Conservation (phyloP, 2,888 invertebrate genomes). For the Erannis defoliaria region DNA sequence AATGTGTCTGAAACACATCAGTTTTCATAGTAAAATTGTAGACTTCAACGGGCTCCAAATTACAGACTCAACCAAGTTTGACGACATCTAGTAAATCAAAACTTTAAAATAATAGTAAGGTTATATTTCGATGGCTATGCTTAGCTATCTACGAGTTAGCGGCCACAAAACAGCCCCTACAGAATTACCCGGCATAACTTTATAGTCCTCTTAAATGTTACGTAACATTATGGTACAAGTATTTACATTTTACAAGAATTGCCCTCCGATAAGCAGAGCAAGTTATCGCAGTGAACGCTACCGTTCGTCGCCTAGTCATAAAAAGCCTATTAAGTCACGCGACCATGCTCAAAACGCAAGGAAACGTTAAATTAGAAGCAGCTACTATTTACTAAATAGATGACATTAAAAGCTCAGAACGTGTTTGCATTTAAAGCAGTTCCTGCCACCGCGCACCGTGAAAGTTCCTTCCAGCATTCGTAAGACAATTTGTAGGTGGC, state of each 20-base stretch:
- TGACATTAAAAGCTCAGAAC: conserved; percentile 35
- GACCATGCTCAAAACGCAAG: conserved; percentile 19
- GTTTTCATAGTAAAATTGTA: too few species aligned
- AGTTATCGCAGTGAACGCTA: conserved; percentile 10
- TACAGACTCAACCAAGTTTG: too few species aligned
- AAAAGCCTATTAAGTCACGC: conserved; percentile 39
- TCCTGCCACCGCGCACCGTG: conserved; percentile 11
- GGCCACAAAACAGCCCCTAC: too few species aligned
- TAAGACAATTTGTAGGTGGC: conserved; percentile 9
- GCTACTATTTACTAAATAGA: conserved; percentile 40
- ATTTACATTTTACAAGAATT: conserved; percentile 10
- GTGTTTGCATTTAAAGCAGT: conserved; percentile 32
- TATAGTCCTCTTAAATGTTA: not conserved
- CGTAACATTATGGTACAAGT: not conserved
- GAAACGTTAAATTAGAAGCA: conserved; percentile 35
- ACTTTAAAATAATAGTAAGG: too few species aligned
- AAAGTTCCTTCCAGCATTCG: conserved; percentile 14
- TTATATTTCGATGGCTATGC: too few species aligned
- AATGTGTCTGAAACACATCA: too few species aligned
- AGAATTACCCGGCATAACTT: too few species aligned
- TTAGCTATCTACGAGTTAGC: too few species aligned
- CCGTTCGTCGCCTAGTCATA: conserved; percentile 21
- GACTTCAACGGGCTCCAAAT: too few species aligned
- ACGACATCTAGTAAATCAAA: too few species aligned
- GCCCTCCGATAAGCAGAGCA: conserved; percentile 6